A percentile compares a stretch with the other conserved stretches of the same genome.
These are phyloP conservation scores for Nemurella pictetii DNA, from an alignment of 2,888 invertebrate genomes.

Conservation along the genomic window DNA sequence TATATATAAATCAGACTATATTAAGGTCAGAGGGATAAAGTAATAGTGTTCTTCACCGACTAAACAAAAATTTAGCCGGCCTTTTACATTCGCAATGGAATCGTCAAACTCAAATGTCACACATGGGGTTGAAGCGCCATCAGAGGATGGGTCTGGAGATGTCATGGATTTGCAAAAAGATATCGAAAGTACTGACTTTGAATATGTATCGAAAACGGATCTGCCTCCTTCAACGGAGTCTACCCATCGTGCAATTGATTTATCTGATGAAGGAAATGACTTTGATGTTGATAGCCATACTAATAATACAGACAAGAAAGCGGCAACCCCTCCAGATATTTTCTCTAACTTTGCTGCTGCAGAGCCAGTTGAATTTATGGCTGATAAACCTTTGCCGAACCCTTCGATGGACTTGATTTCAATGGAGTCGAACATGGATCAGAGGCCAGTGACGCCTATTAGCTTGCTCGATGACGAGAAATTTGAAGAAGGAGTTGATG, in stretches of 20 bases:
- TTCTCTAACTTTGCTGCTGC: background rate
- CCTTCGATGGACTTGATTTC: background rate
- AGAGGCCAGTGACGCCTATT: background rate
- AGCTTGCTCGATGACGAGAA: background rate
- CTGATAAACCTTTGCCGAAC: background rate
- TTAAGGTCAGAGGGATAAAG: background rate
- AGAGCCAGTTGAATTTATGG: background rate
- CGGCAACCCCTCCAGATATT: background rate
- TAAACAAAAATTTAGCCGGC: background rate
- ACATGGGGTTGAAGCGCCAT: background rate
- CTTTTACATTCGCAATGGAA: background rate
- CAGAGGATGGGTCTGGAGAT: background rate
- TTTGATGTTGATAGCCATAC: background rate
- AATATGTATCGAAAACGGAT: slow-evolving; percentile 6
- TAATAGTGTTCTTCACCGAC: background rate
- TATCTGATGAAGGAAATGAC: background rate
- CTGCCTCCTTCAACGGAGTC: background rate
- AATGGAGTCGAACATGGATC: background rate
- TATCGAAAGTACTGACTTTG: background rate
- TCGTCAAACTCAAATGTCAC: slow-evolving; percentile 1
- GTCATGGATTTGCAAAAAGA: background rate
- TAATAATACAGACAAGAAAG: background rate
- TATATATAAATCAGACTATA: background rate
- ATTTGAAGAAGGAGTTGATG: background rate
- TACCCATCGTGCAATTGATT: background rate